These are phyloP conservation scores for Dicrurus megarhynchus DNA, from an alignment of 2,113 vertebrate species.

Conservation along the genomic window DNA sequence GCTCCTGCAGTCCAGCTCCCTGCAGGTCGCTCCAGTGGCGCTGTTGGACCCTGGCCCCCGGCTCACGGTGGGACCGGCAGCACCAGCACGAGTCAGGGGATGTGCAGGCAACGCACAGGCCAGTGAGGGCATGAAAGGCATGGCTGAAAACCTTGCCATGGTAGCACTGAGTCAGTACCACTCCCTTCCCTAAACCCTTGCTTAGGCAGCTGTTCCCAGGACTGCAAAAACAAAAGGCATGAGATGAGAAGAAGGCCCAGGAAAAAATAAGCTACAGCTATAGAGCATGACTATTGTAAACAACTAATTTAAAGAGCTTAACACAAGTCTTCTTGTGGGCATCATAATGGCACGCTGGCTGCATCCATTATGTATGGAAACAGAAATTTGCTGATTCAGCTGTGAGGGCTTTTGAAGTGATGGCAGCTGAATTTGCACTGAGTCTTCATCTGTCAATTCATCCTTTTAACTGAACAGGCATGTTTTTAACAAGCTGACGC, in stretches of 20 bases:
- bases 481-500: not conserved
- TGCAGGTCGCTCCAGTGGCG: rapidly evolving
- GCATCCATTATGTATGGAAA: not conserved
- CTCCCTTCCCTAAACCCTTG: not conserved
- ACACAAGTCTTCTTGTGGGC: not conserved
- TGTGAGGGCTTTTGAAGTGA: slow-evolving; percentile 29
- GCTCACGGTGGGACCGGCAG: rapidly evolving
- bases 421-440: slow-evolving; percentile 7
- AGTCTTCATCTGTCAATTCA: slow-evolving; percentile 21
- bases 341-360: not conserved
- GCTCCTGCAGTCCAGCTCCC: rapidly evolving
- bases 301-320: not conserved
- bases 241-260: not conserved
- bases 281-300: not conserved
- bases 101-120: rapidly evolving
- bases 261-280: not conserved
- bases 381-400: slow-evolving; percentile 36
- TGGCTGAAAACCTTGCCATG: rapidly evolving
- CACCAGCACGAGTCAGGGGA: rapidly evolving
- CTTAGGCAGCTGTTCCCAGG: not conserved
- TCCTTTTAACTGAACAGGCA: slow-evolving; percentile 18
- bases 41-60: too few species aligned
- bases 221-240: not conserved
- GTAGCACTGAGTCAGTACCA: not conserved
- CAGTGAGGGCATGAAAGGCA: not conserved